A percentile compares a stretch with the other conserved stretches of the same genome.
Conservation (phyloP, 35 echinoderm and acorn worm species). For the Lytechinus variegatus region DNA sequence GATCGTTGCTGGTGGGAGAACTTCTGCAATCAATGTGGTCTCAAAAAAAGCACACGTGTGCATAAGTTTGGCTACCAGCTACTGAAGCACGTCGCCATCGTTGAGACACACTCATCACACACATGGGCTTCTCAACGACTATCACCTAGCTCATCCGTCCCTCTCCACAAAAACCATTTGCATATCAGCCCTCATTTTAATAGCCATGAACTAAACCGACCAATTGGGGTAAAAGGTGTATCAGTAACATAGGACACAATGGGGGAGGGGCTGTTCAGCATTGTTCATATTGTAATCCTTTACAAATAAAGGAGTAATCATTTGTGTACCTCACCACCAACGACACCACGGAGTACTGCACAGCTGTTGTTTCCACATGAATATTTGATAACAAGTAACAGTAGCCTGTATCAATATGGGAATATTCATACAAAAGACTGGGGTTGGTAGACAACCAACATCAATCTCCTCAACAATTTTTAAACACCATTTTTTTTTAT, state of each 20-base stretch:
- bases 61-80: neutral
- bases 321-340: neutral
- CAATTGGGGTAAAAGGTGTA: constrained; percentile 2
- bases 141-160: constrained; percentile 25
- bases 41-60: constrained; percentile 27
- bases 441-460: neutral
- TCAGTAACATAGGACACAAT: neutral
- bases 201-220: constrained; percentile 42
- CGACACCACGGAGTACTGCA: neutral
- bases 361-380: constrained; percentile 33
- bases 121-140: constrained; percentile 25
- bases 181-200: constrained; percentile 48
- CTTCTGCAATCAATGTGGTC: neutral
- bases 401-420: constrained; percentile 24
- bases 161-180: constrained; percentile 33
- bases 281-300: neutral
- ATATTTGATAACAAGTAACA: constrained; percentile 43
- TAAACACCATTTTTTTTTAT: neutral
- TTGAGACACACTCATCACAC: constrained; percentile 20
- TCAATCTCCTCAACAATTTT: neutral
- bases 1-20: neutral
- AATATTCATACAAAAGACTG: neutral
- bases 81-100: neutral
- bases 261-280: neutral
- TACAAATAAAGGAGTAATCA: neutral